Conservation (phyloP, 1,140 invertebrate species). For the Babylonia areolata region DNA sequence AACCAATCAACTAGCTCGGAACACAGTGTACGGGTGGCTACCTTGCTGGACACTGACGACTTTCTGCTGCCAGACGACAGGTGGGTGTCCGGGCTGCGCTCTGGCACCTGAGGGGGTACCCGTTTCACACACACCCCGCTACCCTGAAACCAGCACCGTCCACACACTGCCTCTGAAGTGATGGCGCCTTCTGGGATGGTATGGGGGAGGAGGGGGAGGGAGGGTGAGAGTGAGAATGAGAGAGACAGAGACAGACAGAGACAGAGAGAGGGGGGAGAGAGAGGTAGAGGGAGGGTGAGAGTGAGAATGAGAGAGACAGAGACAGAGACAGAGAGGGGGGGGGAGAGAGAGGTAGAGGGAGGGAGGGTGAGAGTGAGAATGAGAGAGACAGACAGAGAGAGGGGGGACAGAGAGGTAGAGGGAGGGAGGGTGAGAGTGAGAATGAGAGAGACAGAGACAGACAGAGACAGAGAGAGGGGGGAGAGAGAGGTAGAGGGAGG, state of each 20-base stretch:
- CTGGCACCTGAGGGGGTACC: conserved; percentile 20
- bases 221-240: neutral
- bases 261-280: no score
- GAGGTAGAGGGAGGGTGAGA: no score
- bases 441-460: no score
- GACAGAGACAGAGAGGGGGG: neutral
- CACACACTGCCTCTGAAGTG: neutral
- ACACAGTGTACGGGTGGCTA: neutral
- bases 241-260: neutral
- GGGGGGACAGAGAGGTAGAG: no score
- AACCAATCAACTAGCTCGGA: no score
- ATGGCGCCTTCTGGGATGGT: no score
- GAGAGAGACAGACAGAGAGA: neutral
- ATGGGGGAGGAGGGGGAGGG: neutral
- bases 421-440: no score
- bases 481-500: no score
- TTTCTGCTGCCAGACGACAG: conserved; percentile 17
- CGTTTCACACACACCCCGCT: neutral
- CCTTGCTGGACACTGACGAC: conserved; percentile 30
- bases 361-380: neutral
- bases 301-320: neutral
- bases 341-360: no score
- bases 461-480: no score
- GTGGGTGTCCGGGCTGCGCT: conserved; percentile 33
- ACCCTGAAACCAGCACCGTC: neutral